Percentiles rank a stretch among this genome's conserved stretches.
These are phyloP conservation scores for Furcula furcula DNA, from an alignment of 2,888 invertebrate genomes.

Conservation along the genomic window DNA sequence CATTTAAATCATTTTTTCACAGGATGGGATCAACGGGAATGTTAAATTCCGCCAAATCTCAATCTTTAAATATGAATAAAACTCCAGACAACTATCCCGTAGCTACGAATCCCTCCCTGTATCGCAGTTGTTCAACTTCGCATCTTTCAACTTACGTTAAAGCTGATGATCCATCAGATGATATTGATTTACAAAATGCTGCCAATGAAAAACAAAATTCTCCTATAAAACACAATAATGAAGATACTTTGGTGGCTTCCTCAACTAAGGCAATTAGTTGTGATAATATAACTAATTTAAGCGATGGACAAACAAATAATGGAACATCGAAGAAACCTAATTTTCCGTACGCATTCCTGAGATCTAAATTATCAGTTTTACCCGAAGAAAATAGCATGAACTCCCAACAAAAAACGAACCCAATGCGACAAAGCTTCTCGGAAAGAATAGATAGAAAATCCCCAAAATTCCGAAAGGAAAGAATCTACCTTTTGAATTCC, in stretches of 20 bases:
- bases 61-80: slow-evolving; percentile 64
- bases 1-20: slow-evolving; percentile 87
- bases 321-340: slow-evolving; percentile 82
- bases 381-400: slow-evolving; percentile 87
- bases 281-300: slow-evolving; percentile 85
- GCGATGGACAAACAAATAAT: slow-evolving; percentile 70
- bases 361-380: slow-evolving; percentile 88
- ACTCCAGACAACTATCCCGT: slow-evolving; percentile 58
- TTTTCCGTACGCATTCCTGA: slow-evolving; percentile 89
- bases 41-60: slow-evolving; percentile 83
- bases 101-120: slow-evolving; percentile 79
- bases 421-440: slow-evolving; percentile 77
- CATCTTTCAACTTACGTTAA: slow-evolving; percentile 88
- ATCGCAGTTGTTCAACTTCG: slow-evolving; percentile 89
- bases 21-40: slow-evolving; percentile 90
- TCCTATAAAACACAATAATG: slow-evolving; percentile 58
- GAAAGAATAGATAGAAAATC: slow-evolving; percentile 74
- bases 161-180: slow-evolving; percentile 91
- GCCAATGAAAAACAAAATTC: slow-evolving; percentile 61
- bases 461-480: slow-evolving; percentile 66
- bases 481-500: slow-evolving; percentile 71
- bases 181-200: slow-evolving; percentile 84
- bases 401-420: slow-evolving; percentile 71
- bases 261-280: slow-evolving; percentile 86
- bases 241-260: slow-evolving; percentile 64